phyloP scores from a whole-genome alignment of 1,140 invertebrate species.

The Yoshiicerus persimilis region DNA sequence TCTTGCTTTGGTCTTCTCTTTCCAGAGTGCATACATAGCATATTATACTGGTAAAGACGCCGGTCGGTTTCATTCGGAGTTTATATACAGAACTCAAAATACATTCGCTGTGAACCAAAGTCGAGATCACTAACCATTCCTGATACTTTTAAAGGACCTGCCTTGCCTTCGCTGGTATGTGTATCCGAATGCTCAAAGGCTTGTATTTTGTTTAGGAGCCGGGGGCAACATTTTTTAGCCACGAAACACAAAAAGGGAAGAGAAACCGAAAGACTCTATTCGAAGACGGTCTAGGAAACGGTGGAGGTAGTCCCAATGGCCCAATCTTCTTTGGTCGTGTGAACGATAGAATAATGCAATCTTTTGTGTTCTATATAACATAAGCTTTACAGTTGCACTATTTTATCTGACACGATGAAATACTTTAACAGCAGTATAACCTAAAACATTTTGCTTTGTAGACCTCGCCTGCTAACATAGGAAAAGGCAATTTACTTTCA shows the following conservation, averaged over 20 bases:
- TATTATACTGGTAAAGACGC: neutral
- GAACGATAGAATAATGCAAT: conserved; percentile 4
- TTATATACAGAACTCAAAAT: neutral
- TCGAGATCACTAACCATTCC: neutral
- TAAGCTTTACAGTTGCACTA: neutral
- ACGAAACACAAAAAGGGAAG: neutral
- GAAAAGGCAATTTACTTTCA: neutral
- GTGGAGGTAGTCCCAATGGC: neutral
- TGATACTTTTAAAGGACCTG: neutral
- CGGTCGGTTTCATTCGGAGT: neutral
- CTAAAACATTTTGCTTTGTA: neutral
- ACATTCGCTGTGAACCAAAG: neutral
- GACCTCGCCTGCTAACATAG: neutral
- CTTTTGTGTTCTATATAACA: neutral
- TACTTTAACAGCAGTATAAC: neutral
- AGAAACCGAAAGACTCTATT: neutral
- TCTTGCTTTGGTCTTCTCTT: too few species aligned
- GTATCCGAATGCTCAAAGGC: neutral
- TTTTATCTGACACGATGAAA: neutral
- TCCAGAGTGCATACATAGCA: neutral
- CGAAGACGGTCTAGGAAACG: neutral
- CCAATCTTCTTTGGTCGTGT: neutral
- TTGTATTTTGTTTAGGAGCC: neutral
- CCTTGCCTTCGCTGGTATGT: neutral
- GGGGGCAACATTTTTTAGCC: neutral